Base-by-base conservation (phyloP, 2,888 invertebrate species). In the Drosophila kambysellisi region DNA sequence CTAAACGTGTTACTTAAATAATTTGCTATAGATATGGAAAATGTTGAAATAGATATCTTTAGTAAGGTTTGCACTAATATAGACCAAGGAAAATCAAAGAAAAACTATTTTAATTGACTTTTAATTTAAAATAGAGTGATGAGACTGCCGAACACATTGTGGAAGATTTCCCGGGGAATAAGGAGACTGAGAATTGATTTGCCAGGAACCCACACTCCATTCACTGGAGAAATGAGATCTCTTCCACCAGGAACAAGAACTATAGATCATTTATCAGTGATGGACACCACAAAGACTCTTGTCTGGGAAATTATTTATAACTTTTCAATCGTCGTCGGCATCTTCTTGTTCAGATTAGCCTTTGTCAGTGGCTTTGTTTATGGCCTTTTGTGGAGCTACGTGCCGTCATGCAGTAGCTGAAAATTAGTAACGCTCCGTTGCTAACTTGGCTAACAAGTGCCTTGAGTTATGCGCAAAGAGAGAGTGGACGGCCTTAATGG, bases 321-420 rank as follows among this genome's bases (percentile, higher is more conserved):
- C 29, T 53, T 5, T 56, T 56, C 29, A 56, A 41, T 15, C 56
- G 15, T 32, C 43, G 15, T 17, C 46, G 25, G 11, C 15, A 29
- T 54, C 29, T 37, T 17, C 29, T 30, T 35, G 8, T 37, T 29
- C 37, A 54, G 17, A 25, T 50, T 15, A 48, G 35, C 56, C 41
- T 33, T 53, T 51, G 33, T 17, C 39, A 54, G 30, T 57, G 57
- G 20, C 41, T 33, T 57, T 30, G 29, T 50, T 60, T 12, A 58
- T 32, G 57, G 52, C 25, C 20, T 30, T 43, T 65, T 41, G 32
- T 51, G 30, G 58, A 29, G 32, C 48, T 81, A 83, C 83, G 83
- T 84, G 83, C 87, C 89, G 68, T 81, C 70, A 83, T 70, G 89
- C 87, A 79, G 83, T 81, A 84, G 83, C 89, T 61, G 67, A 25